Evolutionary conservation across 2,888 invertebrate genomes (phyloP), one percentile per base, ranked within the genome.

Genomic region (Drosophila imparisetae): DNA sequence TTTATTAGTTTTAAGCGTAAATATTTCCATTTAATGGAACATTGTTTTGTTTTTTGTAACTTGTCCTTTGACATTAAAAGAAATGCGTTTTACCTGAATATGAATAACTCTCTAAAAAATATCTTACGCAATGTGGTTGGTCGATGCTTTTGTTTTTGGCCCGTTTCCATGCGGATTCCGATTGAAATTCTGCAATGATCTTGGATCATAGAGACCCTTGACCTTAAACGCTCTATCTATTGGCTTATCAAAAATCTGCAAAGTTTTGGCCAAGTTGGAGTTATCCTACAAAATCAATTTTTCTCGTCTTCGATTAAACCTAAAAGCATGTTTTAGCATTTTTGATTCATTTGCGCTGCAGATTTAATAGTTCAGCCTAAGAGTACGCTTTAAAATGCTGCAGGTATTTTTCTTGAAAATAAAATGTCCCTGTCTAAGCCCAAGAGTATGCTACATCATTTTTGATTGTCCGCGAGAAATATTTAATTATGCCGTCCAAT

Each of bases 1-100:
- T 88, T 88, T 90, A 90, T 79, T 90, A 90, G 76, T 58, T 50
- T 78, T 90, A 87, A 89, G 81, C 61, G 21, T 53, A 68, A 72
- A 54, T 30, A 21, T 64, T 40, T 72, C 83, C 86, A 90, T 90
- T 24, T 68, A 86, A 86, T 86, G 86, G 79, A 78, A 4, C 40
- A 45, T 53, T 71, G 61, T 86, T 80, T 40, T 24, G 45, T 15
- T 29, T 55, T 42, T 30, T 57, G 57, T 71, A 52, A 49, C 48
- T 52, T 65, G 66, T 70, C 57, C 54, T 61, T 49, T 21, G 66
- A 66, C 85, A 73, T 68, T 84, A 67, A 73, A 89, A 72, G 62
- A 68, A 45, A 24, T 45, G 34, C 27, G 52, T 61, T 24, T 60
- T 48, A 4, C 29, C n/a, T 34, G n/a, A n/a, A n/a, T n/a, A 54